These are phyloP conservation scores for Brachionus koreanus DNA, from an alignment of 1,140 invertebrate species.

Conservation along the genomic window DNA sequence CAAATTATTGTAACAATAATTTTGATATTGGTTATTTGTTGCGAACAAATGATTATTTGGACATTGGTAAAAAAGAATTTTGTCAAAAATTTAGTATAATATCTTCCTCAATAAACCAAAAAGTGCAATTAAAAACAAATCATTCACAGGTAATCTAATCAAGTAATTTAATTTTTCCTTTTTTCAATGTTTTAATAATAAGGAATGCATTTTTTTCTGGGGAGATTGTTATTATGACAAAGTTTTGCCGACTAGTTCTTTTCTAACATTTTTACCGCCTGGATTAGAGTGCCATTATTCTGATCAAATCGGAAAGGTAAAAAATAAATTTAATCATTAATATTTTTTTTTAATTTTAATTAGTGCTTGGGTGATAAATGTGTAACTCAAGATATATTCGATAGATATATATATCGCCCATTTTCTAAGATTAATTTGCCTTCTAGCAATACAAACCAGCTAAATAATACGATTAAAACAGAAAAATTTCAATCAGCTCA, in stretches of 20 bases:
- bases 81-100: constrained; percentile 8
- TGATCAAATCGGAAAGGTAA: constrained; percentile 11
- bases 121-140: background rate
- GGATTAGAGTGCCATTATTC: background rate
- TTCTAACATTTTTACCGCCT: constrained; percentile 15
- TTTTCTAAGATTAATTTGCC: background rate
- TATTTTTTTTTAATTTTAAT: background rate
- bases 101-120: background rate
- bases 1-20: background rate
- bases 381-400: constrained; percentile 11
- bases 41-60: background rate
- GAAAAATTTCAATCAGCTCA: no score
- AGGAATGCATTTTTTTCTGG: background rate
- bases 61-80: background rate
- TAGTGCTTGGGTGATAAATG: constrained; percentile 28
- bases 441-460: background rate
- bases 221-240: background rate
- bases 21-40: background rate
- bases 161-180: background rate
- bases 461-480: no score
- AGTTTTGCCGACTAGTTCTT: background rate
- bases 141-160: background rate
- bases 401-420: background rate
- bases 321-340: background rate
- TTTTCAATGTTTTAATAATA: no score